These are phyloP conservation scores for cattle (Bos taurus) DNA, from an alignment of 2,113 vertebrate species.

Conservation along the genomic window DNA sequence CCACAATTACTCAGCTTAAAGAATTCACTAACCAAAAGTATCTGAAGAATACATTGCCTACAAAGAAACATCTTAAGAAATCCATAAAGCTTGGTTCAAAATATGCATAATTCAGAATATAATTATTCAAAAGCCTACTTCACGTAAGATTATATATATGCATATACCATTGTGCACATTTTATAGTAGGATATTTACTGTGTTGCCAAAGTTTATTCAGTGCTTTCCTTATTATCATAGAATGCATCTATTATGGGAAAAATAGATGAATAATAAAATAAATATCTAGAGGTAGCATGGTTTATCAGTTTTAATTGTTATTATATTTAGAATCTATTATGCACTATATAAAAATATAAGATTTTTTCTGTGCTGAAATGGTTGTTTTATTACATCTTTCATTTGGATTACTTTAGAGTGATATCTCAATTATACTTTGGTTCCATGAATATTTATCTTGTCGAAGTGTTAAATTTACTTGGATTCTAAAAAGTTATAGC, in stretches of 20 bases:
- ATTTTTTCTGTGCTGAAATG: neutral
- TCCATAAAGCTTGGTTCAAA: neutral
- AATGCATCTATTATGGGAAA: neutral
- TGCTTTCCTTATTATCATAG: neutral
- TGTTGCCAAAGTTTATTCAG: neutral
- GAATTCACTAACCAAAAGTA: neutral
- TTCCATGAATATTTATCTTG: neutral
- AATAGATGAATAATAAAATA: neutral
- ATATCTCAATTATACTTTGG: neutral
- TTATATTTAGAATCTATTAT: neutral
- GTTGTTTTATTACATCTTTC: neutral
- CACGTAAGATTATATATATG: neutral
- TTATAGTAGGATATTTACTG: neutral
- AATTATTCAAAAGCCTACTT: neutral
- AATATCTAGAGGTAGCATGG: neutral
- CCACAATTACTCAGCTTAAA: neutral
- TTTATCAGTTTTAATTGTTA: neutral
- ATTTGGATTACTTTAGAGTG: neutral
- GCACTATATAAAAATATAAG: neutral
- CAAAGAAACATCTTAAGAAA: neutral
- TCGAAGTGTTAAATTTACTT: neutral
- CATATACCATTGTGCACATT: neutral
- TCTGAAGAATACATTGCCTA: neutral
- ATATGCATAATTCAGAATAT: neutral
- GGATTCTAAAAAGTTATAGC: neutral